Percentiles rank a stretch among this genome's conserved stretches.
phyloP scores from a whole-genome alignment of 2,113 vertebrate species.

The Rhabdornis inornatus region DNA sequence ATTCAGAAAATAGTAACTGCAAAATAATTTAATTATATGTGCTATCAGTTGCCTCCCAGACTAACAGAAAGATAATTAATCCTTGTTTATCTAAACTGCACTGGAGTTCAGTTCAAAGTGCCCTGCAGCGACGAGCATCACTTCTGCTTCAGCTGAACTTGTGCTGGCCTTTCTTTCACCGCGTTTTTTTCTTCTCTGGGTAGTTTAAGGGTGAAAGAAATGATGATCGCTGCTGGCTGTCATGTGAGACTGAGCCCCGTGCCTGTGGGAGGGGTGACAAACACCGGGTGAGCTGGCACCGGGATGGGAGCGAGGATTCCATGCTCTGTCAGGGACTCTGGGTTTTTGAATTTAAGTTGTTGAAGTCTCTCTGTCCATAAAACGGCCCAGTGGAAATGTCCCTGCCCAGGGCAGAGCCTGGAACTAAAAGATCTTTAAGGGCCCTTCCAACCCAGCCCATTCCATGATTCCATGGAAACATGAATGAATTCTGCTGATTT shows the following conservation, averaged over 20 bases:
- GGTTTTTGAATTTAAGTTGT: background rate
- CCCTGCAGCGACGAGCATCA: conserved; percentile 44
- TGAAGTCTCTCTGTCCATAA: background rate
- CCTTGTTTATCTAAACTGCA: conserved; percentile 54
- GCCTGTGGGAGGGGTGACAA: background rate
- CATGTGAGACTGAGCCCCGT: background rate
- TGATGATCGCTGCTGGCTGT: background rate
- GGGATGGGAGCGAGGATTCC: background rate
- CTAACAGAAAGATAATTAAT: conserved; percentile 74
- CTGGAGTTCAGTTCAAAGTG: conserved; percentile 38
- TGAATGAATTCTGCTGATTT: background rate
- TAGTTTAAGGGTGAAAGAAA: background rate
- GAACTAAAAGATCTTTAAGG: no score
- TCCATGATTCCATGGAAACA: background rate
- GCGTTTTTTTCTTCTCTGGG: background rate
- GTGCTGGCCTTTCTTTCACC: background rate
- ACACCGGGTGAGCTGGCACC: accelerated
- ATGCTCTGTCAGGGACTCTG: accelerated
- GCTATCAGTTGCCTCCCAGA: conserved; percentile 64
- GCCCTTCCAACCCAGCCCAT: background rate
- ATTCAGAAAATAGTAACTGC: conserved; percentile 56
- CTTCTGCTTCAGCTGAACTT: conserved; percentile 47
- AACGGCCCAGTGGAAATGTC: background rate
- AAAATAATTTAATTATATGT: conserved; percentile 75
- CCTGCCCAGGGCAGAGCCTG: background rate